These are phyloP conservation scores for Pyralis farinalis DNA, from an alignment of 2,888 invertebrate species.

Conservation along the genomic window DNA sequence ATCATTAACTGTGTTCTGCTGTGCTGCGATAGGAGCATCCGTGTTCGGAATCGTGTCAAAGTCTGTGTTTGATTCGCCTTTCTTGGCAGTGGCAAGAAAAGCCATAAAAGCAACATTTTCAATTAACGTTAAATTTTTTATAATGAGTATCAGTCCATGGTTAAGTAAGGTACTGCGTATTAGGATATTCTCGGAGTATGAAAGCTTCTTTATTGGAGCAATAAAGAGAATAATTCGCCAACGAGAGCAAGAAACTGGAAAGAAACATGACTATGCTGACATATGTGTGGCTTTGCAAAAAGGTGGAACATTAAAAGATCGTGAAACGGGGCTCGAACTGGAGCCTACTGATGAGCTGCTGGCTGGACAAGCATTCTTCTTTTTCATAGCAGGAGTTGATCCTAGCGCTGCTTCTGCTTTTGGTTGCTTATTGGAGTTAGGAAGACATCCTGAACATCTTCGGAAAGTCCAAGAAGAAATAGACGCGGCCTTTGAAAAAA, in stretches of 20 bases:
- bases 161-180: constrained; percentile 26
- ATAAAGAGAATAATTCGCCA: constrained; percentile 42
- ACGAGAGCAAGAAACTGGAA: constrained; percentile 28
- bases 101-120: constrained; percentile 14
- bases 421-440: constrained; percentile 51
- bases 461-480: constrained; percentile 54
- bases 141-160: constrained; percentile 15
- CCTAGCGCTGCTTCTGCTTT: constrained; percentile 59
- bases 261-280: constrained; percentile 51
- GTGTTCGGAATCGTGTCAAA: constrained; percentile 24
- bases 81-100: constrained; percentile 2
- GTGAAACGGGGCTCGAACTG: constrained; percentile 37
- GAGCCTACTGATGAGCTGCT: constrained; percentile 48
- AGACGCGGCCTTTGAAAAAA: constrained; percentile 37
- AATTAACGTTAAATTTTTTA: constrained; percentile 21
- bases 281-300: constrained; percentile 50
- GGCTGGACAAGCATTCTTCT: constrained; percentile 67
- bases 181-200: constrained; percentile 43
- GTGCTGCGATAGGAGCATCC: constrained; percentile 47
- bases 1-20: constrained; percentile 34
- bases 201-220: constrained; percentile 49
- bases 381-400: constrained; percentile 67
- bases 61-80: constrained; percentile 33
- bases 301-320: constrained; percentile 41
- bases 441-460: constrained; percentile 50